A percentile compares a stretch with the other conserved stretches of the same genome.
Evolutionary conservation across 1,140 invertebrate genomes (phyloP).

Genomic region (Asbolus verrucosus): DNA sequence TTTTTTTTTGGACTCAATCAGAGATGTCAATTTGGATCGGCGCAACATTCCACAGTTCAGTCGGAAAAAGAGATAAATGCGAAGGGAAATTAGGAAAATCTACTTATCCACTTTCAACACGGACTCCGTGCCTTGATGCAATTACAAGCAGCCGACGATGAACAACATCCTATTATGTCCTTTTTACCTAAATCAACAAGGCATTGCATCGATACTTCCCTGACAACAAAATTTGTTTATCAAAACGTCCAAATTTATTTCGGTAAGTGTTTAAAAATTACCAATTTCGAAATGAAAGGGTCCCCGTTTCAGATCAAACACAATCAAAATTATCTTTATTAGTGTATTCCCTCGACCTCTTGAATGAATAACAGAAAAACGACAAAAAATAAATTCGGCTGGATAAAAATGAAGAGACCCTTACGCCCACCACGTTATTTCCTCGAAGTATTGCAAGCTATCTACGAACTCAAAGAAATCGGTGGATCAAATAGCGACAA

Average conservation of each 20-base stretch:
- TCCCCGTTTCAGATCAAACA: background rate
- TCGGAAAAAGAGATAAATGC: constrained; percentile 28
- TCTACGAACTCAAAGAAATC: constrained; percentile 48
- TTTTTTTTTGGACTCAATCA: constrained; percentile 6
- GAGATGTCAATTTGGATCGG: constrained; percentile 4
- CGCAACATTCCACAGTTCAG: constrained; percentile 9
- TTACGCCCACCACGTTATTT: constrained; percentile 39
- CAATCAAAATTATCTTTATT: background rate
- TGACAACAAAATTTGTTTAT: constrained; percentile 25
- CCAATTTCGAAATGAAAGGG: constrained; percentile 1
- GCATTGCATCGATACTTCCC: constrained; percentile 13
- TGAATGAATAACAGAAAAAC: background rate
- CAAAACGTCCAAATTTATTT: background rate
- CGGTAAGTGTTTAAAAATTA: background rate
- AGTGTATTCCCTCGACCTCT: constrained; percentile 5
- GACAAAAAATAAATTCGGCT: background rate
- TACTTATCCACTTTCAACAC: constrained; percentile 23
- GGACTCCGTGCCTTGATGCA: constrained; percentile 21
- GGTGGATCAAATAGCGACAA: constrained; percentile 42
- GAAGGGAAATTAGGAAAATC: constrained; percentile 24
- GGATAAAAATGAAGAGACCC: constrained; percentile 23
- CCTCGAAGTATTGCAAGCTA: constrained; percentile 48
- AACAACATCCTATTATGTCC: constrained; percentile 15
- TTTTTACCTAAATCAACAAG: constrained; percentile 6
- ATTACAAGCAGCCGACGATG: constrained; percentile 8